Conservation (phyloP, 2,113 vertebrate genomes). For the Cygnus buccinator region DNA sequence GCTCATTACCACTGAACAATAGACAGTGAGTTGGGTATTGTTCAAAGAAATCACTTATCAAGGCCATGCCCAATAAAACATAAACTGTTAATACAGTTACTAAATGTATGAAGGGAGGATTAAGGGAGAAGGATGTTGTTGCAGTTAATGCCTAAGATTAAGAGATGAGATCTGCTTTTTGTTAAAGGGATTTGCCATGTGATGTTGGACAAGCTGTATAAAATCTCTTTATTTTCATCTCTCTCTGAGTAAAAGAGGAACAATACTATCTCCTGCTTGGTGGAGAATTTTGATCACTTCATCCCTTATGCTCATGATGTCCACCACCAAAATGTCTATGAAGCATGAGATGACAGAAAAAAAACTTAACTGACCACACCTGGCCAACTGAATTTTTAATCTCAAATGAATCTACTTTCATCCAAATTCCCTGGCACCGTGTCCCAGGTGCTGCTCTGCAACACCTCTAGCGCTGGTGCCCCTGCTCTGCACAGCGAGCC, state of each 20-base stretch:
- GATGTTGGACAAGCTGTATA: background rate
- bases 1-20: conserved; percentile 25
- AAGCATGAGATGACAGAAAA: background rate
- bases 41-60: conserved; percentile 53
- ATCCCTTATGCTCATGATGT: background rate
- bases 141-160: conserved; percentile 4
- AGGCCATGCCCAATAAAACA: background rate
- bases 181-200: background rate
- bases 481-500: background rate
- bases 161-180: background rate
- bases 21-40: conserved; percentile 6
- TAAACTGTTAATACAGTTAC: conserved; percentile 18
- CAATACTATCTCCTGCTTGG: background rate
- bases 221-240: conserved; percentile 32
- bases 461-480: background rate
- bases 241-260: conserved; percentile 6
- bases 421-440: background rate
- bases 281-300: background rate
- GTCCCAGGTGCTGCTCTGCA: background rate
- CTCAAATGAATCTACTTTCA: conserved; percentile 6
- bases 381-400: conserved; percentile 6
- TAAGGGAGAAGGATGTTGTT: conserved; percentile 43
- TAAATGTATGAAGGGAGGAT: background rate
- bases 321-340: background rate
- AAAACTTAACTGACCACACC: background rate